A percentile compares a stretch with the other conserved stretches of the same genome.
Conservation (phyloP, 2,113 vertebrate species). For the Apteryx mantelli region DNA sequence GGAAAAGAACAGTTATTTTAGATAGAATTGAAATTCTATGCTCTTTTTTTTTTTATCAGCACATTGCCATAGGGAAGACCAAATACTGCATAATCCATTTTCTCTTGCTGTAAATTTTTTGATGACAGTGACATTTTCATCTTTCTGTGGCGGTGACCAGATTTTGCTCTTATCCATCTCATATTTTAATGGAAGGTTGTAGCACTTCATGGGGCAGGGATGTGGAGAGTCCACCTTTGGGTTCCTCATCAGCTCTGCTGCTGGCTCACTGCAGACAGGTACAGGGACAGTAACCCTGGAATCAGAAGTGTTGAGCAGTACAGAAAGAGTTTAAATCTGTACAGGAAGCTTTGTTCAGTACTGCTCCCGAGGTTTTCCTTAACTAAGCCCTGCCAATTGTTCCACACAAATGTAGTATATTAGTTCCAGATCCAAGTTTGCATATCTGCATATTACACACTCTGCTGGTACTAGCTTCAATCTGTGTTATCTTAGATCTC, state of each 20-base stretch:
- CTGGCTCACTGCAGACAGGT: background rate
- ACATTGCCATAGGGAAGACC: background rate
- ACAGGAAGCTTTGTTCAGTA: background rate
- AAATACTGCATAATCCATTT: background rate
- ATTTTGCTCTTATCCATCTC: background rate
- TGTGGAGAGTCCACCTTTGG: background rate
- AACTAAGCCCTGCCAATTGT: background rate
- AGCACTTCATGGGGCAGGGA: background rate
- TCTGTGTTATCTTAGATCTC: background rate
- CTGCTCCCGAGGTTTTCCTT: background rate
- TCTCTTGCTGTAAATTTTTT: background rate
- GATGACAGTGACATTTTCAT: background rate
- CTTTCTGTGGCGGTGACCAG: background rate
- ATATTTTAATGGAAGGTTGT: background rate
- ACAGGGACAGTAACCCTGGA: background rate
- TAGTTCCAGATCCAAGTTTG: background rate
- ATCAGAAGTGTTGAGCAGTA: background rate
- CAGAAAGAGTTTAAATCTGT: background rate
- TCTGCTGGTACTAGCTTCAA: background rate
- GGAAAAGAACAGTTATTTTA: background rate
- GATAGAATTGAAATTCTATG: background rate
- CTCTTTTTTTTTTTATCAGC: conserved; percentile 8
- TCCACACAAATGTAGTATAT: background rate
- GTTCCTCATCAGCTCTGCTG: background rate
- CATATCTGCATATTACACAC: background rate